These are phyloP conservation scores for Agelas oroides DNA, from an alignment of 37 sponge, comb jelly and placozoan genomes.

Conservation along the genomic window DNA sequence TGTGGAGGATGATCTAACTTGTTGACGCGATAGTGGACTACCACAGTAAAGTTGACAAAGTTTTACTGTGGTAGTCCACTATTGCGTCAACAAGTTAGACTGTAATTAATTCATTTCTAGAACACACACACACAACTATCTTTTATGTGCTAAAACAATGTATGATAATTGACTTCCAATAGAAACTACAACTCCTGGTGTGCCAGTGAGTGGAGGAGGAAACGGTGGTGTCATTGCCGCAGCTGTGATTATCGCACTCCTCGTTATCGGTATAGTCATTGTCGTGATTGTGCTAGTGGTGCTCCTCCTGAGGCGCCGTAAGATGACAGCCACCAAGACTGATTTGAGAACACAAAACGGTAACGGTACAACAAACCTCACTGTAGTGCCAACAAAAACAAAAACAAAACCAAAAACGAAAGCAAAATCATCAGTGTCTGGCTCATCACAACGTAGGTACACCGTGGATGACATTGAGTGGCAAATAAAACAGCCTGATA, in stretches of 20 bases:
- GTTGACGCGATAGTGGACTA: too few relatives aligned
- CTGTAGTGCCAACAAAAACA: background rate
- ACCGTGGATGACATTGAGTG: conserved; percentile 34
- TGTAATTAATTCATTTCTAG: too few relatives aligned
- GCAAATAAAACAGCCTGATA: conserved; percentile 8
- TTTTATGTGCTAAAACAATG: too few relatives aligned
- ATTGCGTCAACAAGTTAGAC: too few relatives aligned
- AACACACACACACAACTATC: background rate
- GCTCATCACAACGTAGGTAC: background rate
- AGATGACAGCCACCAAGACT: background rate
- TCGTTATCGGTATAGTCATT: conserved; percentile 15
- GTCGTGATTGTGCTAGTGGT: background rate
- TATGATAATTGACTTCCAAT: too few relatives aligned
- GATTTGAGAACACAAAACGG: background rate
- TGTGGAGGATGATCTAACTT: too few relatives aligned
- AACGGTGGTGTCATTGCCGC: conserved; percentile 16
- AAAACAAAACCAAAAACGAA: background rate
- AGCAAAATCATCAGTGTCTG: too few relatives aligned
- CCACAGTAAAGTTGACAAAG: too few relatives aligned
- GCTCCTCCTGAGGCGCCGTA: background rate
- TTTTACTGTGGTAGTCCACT: too few relatives aligned
- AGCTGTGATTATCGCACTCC: background rate
- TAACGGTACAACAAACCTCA: too few relatives aligned
- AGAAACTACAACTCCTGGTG: too few relatives aligned
- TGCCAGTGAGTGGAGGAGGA: conserved; percentile 6